A percentile compares a stretch with the other conserved stretches of the same genome.
These are phyloP conservation scores for Anguilla anguilla DNA, from an alignment of 2,797 vertebrate genomes.

Conservation along the genomic window DNA sequence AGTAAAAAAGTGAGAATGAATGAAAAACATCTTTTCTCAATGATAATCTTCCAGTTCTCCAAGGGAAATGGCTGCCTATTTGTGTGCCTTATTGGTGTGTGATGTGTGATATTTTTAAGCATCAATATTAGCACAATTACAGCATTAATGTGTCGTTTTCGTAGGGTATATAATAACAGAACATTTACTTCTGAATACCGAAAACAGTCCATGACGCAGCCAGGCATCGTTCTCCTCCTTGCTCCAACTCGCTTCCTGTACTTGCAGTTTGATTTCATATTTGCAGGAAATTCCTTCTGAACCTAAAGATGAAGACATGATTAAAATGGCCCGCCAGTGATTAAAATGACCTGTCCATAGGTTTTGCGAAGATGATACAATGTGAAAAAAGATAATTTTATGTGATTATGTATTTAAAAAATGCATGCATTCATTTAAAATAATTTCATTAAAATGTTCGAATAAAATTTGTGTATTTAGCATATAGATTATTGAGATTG, in stretches of 20 bases:
- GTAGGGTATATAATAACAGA: background rate
- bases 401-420: background rate
- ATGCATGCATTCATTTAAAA: background rate
- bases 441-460: background rate
- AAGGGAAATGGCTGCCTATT: background rate
- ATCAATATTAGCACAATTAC: background rate
- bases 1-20: background rate
- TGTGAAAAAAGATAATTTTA: background rate
- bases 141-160: background rate
- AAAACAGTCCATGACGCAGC: conserved; percentile 69
- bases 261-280: conserved; percentile 66
- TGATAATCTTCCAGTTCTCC: no score
- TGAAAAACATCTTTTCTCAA: background rate
- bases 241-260: conserved; percentile 57
- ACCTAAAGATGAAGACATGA: conserved; percentile 51
- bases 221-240: conserved; percentile 48
- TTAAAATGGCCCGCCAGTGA: background rate
- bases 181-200: conserved; percentile 54
- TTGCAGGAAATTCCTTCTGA: conserved; percentile 53
- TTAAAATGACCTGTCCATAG: background rate
- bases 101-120: conserved; percentile 1
- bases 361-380: background rate
- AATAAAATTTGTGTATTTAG: background rate
- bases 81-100: background rate
- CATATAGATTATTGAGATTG: background rate